Percentiles rank a stretch among this genome's conserved stretches.
Evolutionary conservation across 1,140 invertebrate genomes (phyloP).

Genomic region (Macrosteles quadrilineatus): DNA sequence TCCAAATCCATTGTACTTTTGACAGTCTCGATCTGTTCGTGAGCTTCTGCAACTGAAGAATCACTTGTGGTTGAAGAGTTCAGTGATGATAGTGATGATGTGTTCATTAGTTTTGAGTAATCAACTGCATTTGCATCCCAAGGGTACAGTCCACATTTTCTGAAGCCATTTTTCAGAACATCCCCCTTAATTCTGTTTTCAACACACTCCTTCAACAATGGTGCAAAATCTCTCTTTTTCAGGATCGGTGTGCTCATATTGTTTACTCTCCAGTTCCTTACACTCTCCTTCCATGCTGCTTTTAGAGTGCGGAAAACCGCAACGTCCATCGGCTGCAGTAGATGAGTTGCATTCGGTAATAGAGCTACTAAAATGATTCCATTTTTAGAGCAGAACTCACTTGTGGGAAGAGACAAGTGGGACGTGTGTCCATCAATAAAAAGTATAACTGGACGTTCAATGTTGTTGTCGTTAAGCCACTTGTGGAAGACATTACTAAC

Average conservation of each 20-base stretch:
- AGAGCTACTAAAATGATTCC: conserved; percentile 49
- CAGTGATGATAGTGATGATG: no score
- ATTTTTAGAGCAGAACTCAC: conserved; percentile 49
- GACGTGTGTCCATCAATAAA: conserved; percentile 51
- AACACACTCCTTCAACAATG: conserved; percentile 25
- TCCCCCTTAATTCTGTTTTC: conserved; percentile 11
- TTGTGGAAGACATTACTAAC: conserved; percentile 37
- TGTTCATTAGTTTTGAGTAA: neutral
- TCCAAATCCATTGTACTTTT: neutral
- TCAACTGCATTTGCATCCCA: conserved; percentile 5
- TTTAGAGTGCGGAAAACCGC: conserved; percentile 48
- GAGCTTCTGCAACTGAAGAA: neutral
- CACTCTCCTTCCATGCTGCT: conserved; percentile 46
- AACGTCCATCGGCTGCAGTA: conserved; percentile 51
- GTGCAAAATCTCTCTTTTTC: conserved; percentile 34
- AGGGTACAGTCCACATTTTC: conserved; percentile 17
- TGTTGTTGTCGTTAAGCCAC: conserved; percentile 34
- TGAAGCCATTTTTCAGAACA: neutral
- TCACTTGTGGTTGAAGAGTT: no score
- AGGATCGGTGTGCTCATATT: conserved; percentile 39
- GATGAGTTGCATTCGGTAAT: conserved; percentile 51
- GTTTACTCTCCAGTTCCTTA: conserved; percentile 38
- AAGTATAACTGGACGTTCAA: conserved; percentile 44
- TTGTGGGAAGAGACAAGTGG: conserved; percentile 47
- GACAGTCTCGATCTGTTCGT: neutral